These are phyloP conservation scores for Drosophila punjabiensis DNA, from an alignment of 1,140 invertebrate species.

Conservation along the genomic window DNA sequence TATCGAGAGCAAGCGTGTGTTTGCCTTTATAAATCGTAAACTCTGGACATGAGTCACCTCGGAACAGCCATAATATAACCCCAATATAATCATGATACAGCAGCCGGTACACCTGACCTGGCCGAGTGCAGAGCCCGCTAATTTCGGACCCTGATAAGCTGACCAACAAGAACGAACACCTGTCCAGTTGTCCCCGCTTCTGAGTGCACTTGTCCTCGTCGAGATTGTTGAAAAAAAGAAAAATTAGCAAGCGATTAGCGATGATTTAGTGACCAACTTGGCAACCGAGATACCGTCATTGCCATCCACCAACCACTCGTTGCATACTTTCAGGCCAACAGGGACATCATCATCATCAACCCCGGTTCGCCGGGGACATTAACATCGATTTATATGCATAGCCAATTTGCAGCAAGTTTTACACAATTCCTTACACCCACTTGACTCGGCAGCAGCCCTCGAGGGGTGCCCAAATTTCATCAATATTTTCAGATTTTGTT, in stretches of 20 bases:
- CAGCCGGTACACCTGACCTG: slow-evolving; percentile 25
- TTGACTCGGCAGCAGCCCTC: slow-evolving; percentile 68
- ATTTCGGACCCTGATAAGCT: slow-evolving; percentile 15
- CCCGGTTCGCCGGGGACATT: slow-evolving; percentile 56
- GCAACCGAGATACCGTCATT: slow-evolving; percentile 2
- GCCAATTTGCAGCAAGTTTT: slow-evolving; percentile 85
- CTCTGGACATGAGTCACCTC: neutral
- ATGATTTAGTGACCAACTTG: slow-evolving; percentile 35
- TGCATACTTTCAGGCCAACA: slow-evolving; percentile 63
- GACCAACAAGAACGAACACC: slow-evolving; percentile 39
- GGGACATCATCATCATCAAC: neutral
- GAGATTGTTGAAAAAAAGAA: slow-evolving; percentile 13
- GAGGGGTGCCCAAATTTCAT: slow-evolving; percentile 78
- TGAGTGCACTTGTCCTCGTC: slow-evolving; percentile 26
- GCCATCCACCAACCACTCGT: neutral
- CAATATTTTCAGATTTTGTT: slow-evolving; percentile 81
- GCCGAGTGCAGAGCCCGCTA: slow-evolving; percentile 5
- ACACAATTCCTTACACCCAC: slow-evolving; percentile 84
- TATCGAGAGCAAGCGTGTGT: neutral
- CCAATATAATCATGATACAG: neutral
- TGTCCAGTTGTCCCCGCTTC: slow-evolving; percentile 28
- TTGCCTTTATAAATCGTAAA: neutral
- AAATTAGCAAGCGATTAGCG: slow-evolving; percentile 58
- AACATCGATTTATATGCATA: slow-evolving; percentile 86
- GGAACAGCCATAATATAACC: neutral